Conservation (phyloP, 2,113 vertebrate species). For the Myanophis thanlyinensis region DNA sequence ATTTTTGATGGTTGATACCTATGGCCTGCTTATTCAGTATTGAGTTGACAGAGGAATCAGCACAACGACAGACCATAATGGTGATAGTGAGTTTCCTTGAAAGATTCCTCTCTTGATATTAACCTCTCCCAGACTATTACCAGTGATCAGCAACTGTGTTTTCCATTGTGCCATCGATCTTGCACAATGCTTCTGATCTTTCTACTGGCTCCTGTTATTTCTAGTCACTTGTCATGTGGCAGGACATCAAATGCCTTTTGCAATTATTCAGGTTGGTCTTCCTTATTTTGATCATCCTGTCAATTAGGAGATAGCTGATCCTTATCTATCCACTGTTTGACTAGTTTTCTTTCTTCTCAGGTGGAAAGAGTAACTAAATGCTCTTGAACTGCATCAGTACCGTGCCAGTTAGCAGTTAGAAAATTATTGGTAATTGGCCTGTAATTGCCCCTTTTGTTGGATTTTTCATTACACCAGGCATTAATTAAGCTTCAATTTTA, state of each 20-base stretch:
- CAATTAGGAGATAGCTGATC: background rate
- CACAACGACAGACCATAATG: background rate
- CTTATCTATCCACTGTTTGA: background rate
- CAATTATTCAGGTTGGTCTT: background rate
- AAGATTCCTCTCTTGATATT: background rate
- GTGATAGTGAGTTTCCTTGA: background rate
- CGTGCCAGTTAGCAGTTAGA: background rate
- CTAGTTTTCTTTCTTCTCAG: background rate
- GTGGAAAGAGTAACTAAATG: background rate
- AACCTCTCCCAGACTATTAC: background rate
- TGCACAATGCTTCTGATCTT: background rate
- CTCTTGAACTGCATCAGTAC: background rate
- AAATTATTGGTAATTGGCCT: background rate
- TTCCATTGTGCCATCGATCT: background rate
- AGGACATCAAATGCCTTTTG: background rate
- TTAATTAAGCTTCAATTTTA: background rate
- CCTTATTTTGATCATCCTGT: background rate
- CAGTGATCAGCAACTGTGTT: background rate
- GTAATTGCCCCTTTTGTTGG: background rate
- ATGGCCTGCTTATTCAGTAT: background rate
- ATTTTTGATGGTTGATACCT: background rate
- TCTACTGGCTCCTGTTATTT: background rate
- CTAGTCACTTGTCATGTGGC: background rate
- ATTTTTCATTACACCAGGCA: background rate
- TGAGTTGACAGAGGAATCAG: background rate